Evolutionary conservation across 2,888 invertebrate genomes (phyloP).

Genomic region (Chloromyia formosa): DNA sequence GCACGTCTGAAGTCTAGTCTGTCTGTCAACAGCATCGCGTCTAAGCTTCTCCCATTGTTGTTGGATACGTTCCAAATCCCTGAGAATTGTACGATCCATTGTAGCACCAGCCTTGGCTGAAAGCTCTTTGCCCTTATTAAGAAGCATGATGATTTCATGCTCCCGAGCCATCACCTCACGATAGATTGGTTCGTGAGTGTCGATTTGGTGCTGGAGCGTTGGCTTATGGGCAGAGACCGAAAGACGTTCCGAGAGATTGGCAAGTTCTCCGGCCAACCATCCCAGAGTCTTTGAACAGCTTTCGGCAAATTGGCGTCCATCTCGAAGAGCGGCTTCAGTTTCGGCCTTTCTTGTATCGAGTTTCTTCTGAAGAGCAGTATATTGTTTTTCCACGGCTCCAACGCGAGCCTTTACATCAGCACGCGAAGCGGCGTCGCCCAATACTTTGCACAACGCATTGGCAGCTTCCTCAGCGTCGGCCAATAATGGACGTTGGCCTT

Average conservation of each 20-base stretch:
- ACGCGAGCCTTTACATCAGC: slow-evolving; percentile 92
- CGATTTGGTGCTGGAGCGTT: slow-evolving; percentile 85
- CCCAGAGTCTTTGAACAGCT: slow-evolving; percentile 88
- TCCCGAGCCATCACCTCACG: slow-evolving; percentile 87
- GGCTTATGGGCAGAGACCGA: slow-evolving; percentile 87
- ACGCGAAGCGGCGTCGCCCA: slow-evolving; percentile 89
- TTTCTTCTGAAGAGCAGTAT: slow-evolving; percentile 88
- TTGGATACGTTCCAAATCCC: slow-evolving; percentile 88
- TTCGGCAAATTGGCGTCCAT: slow-evolving; percentile 90
- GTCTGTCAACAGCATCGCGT: slow-evolving; percentile 85
- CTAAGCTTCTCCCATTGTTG: slow-evolving; percentile 92
- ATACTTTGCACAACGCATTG: slow-evolving; percentile 83
- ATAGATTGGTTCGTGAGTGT: slow-evolving; percentile 89
- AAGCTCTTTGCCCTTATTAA: slow-evolving; percentile 88
- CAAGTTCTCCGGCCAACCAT: slow-evolving; percentile 86
- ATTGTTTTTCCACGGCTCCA: slow-evolving; percentile 85
- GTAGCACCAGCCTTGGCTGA: slow-evolving; percentile 66
- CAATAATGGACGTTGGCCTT: slow-evolving; percentile 86
- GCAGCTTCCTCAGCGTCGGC: slow-evolving; percentile 92
- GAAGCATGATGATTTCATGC: slow-evolving; percentile 91
- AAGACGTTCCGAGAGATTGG: slow-evolving; percentile 78
- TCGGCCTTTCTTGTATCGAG: slow-evolving; percentile 90
- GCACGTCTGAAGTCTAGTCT: slow-evolving; percentile 87
- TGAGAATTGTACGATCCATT: slow-evolving; percentile 70
- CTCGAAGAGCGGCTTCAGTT: slow-evolving; percentile 84